Evolutionary conservation across 2,888 invertebrate genomes (phyloP).

Genomic region (Apamea epomidion): DNA sequence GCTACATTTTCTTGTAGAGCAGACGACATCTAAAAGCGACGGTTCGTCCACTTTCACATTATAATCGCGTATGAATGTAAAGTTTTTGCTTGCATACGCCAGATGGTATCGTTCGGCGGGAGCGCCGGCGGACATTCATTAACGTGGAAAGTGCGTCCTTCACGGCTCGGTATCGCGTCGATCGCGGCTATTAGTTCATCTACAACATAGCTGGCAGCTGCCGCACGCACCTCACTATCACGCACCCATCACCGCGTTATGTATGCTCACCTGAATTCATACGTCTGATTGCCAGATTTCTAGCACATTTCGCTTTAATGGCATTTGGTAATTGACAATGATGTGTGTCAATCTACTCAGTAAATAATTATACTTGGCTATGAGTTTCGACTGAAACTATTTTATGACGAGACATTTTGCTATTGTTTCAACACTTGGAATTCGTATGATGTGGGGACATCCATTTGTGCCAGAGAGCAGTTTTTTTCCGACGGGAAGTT

Average conservation of each 20-base stretch:
- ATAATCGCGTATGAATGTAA: conserved; percentile 17
- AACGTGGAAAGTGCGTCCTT: conserved; percentile 58
- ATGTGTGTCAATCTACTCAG: conserved; percentile 46
- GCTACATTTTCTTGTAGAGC: background rate
- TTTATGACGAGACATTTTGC: conserved; percentile 45
- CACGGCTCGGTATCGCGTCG: conserved; percentile 33
- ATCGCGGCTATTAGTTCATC: conserved; percentile 31
- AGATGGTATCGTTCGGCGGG: conserved; percentile 39
- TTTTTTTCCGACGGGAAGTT: conserved; percentile 1
- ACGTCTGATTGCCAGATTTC: conserved; percentile 50
- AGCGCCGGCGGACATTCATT: conserved; percentile 42
- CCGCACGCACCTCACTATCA: conserved; percentile 39
- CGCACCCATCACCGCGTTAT: conserved; percentile 25
- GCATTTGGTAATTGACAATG: conserved; percentile 58
- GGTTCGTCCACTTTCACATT: conserved; percentile 27
- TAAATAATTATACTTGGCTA: conserved; percentile 58
- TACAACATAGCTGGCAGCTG: conserved; percentile 45
- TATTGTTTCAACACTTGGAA: conserved; percentile 28
- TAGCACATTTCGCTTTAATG: conserved; percentile 40
- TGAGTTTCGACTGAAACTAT: conserved; percentile 41
- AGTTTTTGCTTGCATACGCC: conserved; percentile 34
- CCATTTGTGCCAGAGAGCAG: conserved; percentile 15
- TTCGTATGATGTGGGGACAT: conserved; percentile 24
- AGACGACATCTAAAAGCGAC: conserved; percentile 23
- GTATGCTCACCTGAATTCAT: conserved; percentile 15